Percentiles rank a stretch among this genome's conserved stretches.
Conservation (phyloP, 2,797 vertebrate genomes). For the Poliocrania exsul region DNA sequence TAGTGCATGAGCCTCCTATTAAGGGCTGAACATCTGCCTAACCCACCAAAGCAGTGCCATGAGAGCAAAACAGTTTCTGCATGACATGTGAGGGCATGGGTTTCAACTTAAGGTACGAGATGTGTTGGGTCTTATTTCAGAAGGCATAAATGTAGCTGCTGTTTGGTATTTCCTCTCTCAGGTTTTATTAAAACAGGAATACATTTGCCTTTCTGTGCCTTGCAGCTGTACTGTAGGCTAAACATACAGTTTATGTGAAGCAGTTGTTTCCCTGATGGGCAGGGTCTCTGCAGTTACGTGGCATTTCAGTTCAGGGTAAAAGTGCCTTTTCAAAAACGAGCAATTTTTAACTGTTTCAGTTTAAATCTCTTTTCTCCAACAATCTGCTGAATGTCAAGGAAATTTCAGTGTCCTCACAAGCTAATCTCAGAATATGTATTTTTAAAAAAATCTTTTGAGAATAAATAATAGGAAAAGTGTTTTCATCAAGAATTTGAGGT, state of each 20-base stretch:
- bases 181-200: neutral
- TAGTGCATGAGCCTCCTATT: neutral
- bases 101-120: neutral
- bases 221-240: neutral
- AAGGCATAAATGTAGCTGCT: neutral
- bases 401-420: neutral
- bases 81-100: too few species aligned
- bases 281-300: neutral
- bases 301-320: neutral
- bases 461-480: neutral
- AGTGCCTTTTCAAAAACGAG: neutral
- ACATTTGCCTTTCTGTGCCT: neutral
- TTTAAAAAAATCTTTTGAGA: neutral
- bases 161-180: neutral
- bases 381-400: neutral
- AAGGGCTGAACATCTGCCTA: neutral
- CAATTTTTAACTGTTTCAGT: neutral
- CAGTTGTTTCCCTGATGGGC: neutral
- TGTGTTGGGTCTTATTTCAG: neutral
- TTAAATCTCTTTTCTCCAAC: neutral
- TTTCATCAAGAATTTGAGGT: neutral
- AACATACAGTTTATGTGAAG: neutral
- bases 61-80: neutral
- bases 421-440: neutral
- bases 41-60: neutral